Base-by-base conservation (phyloP, 2,797 vertebrate species). In the Pantherophis alleghaniensis region DNA sequence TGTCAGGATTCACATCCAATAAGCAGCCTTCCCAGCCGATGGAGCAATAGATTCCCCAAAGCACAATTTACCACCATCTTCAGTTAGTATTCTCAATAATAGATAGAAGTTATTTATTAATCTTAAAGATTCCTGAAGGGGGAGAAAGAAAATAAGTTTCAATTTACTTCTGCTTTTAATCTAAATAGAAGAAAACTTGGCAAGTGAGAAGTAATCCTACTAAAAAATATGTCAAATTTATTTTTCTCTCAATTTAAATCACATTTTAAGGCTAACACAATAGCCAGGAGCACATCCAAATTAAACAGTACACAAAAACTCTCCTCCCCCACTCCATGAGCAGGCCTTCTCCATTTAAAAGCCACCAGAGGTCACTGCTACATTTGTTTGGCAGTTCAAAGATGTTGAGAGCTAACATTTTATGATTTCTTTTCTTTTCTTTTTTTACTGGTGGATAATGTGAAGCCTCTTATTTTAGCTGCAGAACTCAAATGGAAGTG, bases 281-380 rank as follows among this genome's bases (percentile, higher is more conserved):
- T 51, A 61, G 24, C 87, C 26, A 24, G 53, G 69, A 51, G 26
- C 28, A 74, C 9, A 32, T 89, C 66, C 55, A 66, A 66, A 86
- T 13, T 28, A 5, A 57, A 79, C 83, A 24, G 4, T 9, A 55
- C 59, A 59, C 61, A 37, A n/a, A 61, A 57, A 7, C 24, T 63
- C n/a, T 55, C 18, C 37, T 56, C 24, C 42, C 56, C n/a, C 26
- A 57, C 32, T 89, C 28, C 20, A 28, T 66, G 83, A 92, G 87
- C 92, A 91, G 63, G 7, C 74, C 90, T 20, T 92, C 94, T 96
- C 91, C 95, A 92, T 88, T 22, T 89, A 74, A 87, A 96, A 93
- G 92, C 97, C 97, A 96, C 96, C 96, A 97, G 97, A 95, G 97
- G 97, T 97, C 97, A 97, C 94, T 97, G 94, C 94, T 95, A 95